These are phyloP conservation scores for Drosophila truncata DNA, from an alignment of 1,140 invertebrate genomes.

Conservation along the genomic window DNA sequence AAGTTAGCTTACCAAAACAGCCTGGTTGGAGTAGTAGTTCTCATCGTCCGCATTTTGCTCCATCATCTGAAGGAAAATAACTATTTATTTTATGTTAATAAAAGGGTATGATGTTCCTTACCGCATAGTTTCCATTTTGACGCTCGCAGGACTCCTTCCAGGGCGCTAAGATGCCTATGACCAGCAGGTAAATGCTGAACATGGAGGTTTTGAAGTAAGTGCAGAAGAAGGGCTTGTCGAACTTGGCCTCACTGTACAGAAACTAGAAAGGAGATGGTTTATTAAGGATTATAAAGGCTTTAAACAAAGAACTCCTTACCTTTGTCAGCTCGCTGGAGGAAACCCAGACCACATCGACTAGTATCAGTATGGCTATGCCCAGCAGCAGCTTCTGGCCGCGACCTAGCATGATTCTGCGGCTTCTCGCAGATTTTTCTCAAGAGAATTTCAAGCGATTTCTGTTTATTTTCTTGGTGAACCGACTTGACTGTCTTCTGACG, in stretches of 20 bases:
- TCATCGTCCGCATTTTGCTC: slow-evolving; percentile 89
- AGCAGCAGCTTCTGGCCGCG: slow-evolving; percentile 90
- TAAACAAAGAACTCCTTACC: slow-evolving; percentile 86
- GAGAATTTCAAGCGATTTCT: slow-evolving; percentile 5
- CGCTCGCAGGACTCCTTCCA: slow-evolving; percentile 92
- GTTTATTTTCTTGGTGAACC: slow-evolving; percentile 23
- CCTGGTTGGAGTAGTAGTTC: slow-evolving; percentile 87
- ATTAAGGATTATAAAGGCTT: not conserved
- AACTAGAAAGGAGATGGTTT: slow-evolving; percentile 88
- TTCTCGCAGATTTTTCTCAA: slow-evolving; percentile 7
- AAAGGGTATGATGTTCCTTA: slow-evolving; percentile 71
- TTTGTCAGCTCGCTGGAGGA: slow-evolving; percentile 94
- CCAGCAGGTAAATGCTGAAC: slow-evolving; percentile 93
- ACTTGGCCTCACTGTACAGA: slow-evolving; percentile 92
- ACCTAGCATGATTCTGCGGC: slow-evolving; percentile 59
- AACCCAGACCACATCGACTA: slow-evolving; percentile 96
- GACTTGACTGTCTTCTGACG: slow-evolving; percentile 16
- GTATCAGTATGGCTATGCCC: slow-evolving; percentile 91
- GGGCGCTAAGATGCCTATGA: slow-evolving; percentile 92
- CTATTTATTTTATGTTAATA: no score
- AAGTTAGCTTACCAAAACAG: slow-evolving; percentile 46
- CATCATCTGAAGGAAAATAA: slow-evolving; percentile 86
- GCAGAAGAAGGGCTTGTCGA: slow-evolving; percentile 95
- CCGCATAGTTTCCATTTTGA: slow-evolving; percentile 88
- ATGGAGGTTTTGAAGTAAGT: slow-evolving; percentile 95